Conservation (phyloP, 2,888 invertebrate genomes). For the Oligia strigilis region DNA sequence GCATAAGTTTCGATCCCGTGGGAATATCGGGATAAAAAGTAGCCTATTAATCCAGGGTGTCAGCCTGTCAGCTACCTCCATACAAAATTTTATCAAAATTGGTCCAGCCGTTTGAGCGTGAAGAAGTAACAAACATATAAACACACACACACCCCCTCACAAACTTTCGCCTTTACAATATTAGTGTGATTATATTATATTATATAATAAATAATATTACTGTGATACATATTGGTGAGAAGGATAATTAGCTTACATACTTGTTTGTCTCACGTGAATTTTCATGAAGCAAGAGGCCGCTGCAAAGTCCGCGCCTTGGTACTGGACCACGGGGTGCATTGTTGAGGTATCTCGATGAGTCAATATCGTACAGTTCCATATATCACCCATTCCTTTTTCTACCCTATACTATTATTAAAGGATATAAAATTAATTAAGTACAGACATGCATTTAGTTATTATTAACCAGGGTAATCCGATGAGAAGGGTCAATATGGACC, state of each 20-base stretch:
- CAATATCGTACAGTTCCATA: slow-evolving; percentile 25
- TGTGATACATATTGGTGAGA: not conserved
- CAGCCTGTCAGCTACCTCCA: no score
- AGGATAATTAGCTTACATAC: slow-evolving; percentile 13
- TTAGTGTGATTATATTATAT: no score
- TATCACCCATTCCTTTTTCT: slow-evolving; percentile 3
- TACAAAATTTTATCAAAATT: no score
- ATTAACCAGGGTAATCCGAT: not conserved
- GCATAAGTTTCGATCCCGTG: no score
- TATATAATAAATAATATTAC: no score
- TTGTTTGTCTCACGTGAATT: slow-evolving; percentile 34
- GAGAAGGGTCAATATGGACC: not conserved
- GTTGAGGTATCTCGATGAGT: fast-evolving
- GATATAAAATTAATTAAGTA: not conserved
- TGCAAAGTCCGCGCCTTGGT: fast-evolving
- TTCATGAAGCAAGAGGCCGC: slow-evolving; percentile 10
- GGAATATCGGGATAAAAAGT: no score
- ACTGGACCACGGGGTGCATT: fast-evolving
- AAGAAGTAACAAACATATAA: no score
- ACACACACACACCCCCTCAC: no score
- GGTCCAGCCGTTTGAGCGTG: no score
- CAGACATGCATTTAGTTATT: not conserved
- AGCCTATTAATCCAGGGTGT: no score
- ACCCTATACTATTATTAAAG: slow-evolving; percentile 10
- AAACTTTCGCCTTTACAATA: no score